phyloP scores from a whole-genome alignment of 2,797 vertebrate species.

The Heterohyrax brucei region DNA sequence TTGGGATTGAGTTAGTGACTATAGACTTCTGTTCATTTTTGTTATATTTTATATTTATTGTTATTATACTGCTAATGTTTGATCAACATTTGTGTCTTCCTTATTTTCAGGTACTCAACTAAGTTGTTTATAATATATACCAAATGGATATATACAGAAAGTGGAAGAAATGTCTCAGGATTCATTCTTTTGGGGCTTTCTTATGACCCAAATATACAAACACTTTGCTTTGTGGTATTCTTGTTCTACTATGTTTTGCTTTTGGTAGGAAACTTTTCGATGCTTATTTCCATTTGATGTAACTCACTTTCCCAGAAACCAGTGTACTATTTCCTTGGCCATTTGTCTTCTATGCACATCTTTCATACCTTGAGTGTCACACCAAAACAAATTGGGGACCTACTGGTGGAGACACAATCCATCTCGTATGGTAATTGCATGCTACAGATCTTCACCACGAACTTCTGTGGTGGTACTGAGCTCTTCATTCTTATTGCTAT shows the following conservation, averaged over 20 bases:
- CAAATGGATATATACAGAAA: background rate
- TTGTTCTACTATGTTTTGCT: background rate
- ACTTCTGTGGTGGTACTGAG: background rate
- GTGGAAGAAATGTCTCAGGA: background rate
- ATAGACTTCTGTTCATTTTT: background rate
- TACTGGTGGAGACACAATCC: background rate
- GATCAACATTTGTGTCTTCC: background rate
- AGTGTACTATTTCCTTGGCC: conserved; percentile 63
- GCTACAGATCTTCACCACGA: background rate
- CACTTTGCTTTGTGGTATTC: conserved; percentile 49
- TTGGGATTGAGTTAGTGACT: no score
- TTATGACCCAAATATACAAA: background rate
- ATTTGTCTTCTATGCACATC: conserved; percentile 33
- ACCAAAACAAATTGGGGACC: background rate
- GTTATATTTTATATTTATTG: background rate
- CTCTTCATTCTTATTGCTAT: background rate
- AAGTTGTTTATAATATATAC: background rate
- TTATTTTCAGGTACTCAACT: background rate
- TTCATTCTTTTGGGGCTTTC: conserved; percentile 63
- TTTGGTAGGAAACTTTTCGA: conserved; percentile 26
- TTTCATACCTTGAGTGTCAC: background rate
- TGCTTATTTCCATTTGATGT: background rate
- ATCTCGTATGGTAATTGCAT: background rate
- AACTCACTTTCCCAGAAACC: conserved; percentile 38
- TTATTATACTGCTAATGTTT: background rate